Evolutionary conservation across 2,797 vertebrate genomes (phyloP), one percentile per base, ranked within the genome.

Genomic region (Paedocypris micromegethes): DNA sequence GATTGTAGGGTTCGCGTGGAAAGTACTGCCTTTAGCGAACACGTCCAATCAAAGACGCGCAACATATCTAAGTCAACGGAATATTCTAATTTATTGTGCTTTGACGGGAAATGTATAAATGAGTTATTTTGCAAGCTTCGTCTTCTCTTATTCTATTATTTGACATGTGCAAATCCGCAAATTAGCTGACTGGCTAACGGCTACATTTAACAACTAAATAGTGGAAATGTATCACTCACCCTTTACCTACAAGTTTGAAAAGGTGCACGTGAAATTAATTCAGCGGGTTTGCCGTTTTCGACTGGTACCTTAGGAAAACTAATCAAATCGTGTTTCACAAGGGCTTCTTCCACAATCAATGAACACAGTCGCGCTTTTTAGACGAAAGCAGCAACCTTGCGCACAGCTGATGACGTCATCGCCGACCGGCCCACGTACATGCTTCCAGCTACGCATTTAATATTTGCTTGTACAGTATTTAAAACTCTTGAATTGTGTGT

Each of bases 281-380:
- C 8, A 1, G 44, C 9, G 64, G 56, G 39, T 39, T 49, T 46
- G 62, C 37, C n/a, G 6, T 66, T 77, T 64, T 8, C 23, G 64
- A 57, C 69, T 23, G 23, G n/a, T 8, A 37, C 62, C 51, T 57
- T 4, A 4, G 38, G 8, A 3, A 56, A 57, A 51, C 23, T 52
- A 66, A 80, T 56, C 77, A 79, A 79, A 81, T 83, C 74, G 77
- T 75, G 78, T 50, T 82, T 81, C 80, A 81, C 79, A 64, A 77
- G 68, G 50, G 74, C 66, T 74, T 80, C 74, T 79, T 74, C 74
- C 85, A 83, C 86, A 90, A 89, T 90, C 79, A 91, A 90, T 88
- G 85, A 87, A 88, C 46, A 55, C 64, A 75, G 81, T 77, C 81
- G 81, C 81, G 53, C 66, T 70, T 48, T 81, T 78, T 68, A 65